Conservation (phyloP, 2,797 vertebrate species). For the Argya squamiceps region DNA sequence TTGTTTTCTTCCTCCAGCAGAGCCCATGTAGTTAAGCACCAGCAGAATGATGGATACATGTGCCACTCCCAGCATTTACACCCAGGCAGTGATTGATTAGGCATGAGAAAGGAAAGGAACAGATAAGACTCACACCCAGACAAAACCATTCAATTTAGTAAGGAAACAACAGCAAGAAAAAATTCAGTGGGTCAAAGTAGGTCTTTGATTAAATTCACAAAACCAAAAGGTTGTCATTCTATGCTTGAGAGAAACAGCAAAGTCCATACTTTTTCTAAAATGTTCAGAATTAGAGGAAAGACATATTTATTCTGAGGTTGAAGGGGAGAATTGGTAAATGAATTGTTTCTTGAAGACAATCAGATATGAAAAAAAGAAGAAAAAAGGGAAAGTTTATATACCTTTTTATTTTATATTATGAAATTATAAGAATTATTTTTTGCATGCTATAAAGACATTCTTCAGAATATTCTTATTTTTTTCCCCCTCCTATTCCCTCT, state of each 20-base stretch:
- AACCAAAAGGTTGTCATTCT: not conserved
- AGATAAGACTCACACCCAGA: not conserved
- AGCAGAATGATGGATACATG: slow-evolving; percentile 12
- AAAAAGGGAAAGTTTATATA: not conserved
- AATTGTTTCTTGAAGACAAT: not conserved
- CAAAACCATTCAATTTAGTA: not conserved
- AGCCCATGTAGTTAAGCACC: not conserved
- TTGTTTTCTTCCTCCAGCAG: slow-evolving; percentile 21
- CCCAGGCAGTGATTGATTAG: slow-evolving; percentile 24
- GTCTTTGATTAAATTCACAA: slow-evolving; percentile 15
- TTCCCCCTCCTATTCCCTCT: not conserved
- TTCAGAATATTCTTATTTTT: not conserved
- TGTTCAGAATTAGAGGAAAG: not conserved
- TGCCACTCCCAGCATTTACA: slow-evolving; percentile 5
- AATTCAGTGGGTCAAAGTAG: not conserved
- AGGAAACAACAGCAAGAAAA: not conserved
- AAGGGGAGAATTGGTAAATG: not conserved
- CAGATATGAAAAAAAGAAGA: not conserved
- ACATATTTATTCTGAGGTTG: not conserved
- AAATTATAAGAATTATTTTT: not conserved
- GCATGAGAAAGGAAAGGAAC: not conserved
- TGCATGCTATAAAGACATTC: not conserved
- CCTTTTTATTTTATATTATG: not conserved
- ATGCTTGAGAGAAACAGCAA: not conserved
- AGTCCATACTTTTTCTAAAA: not conserved